A percentile compares a stretch with the other conserved stretches of the same genome.
Evolutionary conservation across 2,888 invertebrate genomes (phyloP).

Genomic region (Tanaodytes sp.): DNA sequence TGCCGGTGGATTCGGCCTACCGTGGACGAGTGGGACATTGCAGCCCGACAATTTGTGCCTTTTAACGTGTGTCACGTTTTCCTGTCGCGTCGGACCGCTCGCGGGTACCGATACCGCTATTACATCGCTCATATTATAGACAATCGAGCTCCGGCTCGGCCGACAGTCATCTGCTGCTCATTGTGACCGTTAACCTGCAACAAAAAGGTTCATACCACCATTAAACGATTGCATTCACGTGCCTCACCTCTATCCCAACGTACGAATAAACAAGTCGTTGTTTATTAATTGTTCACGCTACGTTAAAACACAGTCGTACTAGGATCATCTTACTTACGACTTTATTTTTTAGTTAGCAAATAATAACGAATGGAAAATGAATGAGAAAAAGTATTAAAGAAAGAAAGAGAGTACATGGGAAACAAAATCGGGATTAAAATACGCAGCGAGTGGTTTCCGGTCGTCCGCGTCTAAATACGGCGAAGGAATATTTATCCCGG

Average conservation of each 20-base stretch:
- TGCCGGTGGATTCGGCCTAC: constrained; percentile 74
- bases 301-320: constrained; percentile 25
- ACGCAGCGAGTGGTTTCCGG: constrained; percentile 3
- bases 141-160: constrained; percentile 69
- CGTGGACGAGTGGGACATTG: constrained; percentile 77
- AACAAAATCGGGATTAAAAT: constrained; percentile 6
- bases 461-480: constrained; percentile 2
- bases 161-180: constrained; percentile 73
- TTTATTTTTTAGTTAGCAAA: neutral
- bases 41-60: constrained; percentile 71
- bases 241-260: neutral
- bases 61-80: constrained; percentile 70
- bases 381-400: neutral
- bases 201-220: neutral
- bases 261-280: no score
- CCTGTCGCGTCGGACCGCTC: constrained; percentile 71
- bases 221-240: neutral
- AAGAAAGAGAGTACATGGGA: constrained; percentile 1
- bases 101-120: constrained; percentile 69
- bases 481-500: constrained; percentile 7
- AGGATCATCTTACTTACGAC: constrained; percentile 11
- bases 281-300: no score
- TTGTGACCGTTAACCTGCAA: constrained; percentile 64
- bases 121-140: constrained; percentile 72
- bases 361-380: neutral